A percentile compares a stretch with the other conserved stretches of the same genome.
phyloP scores from a whole-genome alignment of 2,113 vertebrate genomes.

The Corythornis madagascariensis region DNA sequence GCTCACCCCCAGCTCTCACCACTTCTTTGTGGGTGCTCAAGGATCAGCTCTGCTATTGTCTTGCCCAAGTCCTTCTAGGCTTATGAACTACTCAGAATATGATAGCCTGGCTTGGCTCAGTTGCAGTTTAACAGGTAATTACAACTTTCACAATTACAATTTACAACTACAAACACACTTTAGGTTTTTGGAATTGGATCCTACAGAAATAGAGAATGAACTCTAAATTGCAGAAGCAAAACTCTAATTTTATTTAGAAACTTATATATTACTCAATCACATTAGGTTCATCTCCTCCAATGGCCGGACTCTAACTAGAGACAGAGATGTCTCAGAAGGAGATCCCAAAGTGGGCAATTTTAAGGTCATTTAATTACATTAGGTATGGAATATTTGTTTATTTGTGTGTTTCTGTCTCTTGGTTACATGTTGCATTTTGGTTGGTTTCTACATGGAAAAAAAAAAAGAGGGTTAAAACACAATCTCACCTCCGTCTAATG shows the following conservation, averaged over 20 bases:
- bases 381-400: neutral
- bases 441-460: neutral
- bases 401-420: neutral
- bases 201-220: neutral
- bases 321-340: neutral
- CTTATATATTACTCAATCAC: neutral
- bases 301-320: neutral
- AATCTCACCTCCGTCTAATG: conserved; percentile 46
- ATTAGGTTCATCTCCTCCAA: neutral
- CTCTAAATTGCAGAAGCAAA: neutral
- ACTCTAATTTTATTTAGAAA: neutral
- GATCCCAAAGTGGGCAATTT: neutral
- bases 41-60: neutral
- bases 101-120: neutral
- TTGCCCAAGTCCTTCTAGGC: neutral
- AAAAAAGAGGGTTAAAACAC: neutral
- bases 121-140: neutral
- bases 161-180: too few relatives aligned
- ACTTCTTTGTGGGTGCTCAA: neutral
- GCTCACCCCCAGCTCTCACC: neutral
- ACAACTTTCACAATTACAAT: too few relatives aligned
- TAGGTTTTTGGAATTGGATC: neutral
- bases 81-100: neutral
- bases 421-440: neutral
- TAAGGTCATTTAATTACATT: neutral